These are phyloP conservation scores for Oscarella lobularis DNA, from an alignment of 37 sponge, comb jelly and placozoan genomes.

Conservation along the genomic window DNA sequence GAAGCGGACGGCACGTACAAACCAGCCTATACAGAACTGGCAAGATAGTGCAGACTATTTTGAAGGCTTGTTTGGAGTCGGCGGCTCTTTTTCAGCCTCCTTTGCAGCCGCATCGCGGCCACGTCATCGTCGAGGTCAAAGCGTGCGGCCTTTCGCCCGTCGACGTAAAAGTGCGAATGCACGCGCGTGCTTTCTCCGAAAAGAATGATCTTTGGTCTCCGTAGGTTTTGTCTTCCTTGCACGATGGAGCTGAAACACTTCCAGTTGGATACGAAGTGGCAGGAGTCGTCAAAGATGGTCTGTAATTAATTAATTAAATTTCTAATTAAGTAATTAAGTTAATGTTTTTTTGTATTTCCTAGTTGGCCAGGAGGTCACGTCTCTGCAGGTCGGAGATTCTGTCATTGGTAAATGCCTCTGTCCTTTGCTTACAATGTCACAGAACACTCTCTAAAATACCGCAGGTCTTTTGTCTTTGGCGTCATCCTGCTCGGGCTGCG, in stretches of 20 bases:
- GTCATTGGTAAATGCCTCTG: constrained; percentile 1
- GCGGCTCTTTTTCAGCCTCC: neutral
- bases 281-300: constrained; percentile 58
- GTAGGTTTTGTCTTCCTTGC: no score
- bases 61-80: neutral
- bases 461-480: constrained; percentile 29
- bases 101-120: neutral
- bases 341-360: neutral
- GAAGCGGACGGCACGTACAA: no score
- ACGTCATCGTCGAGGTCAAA: neutral
- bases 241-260: no score
- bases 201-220: no score
- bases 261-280: constrained; percentile 65
- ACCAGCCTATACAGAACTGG: no score
- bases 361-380: no score
- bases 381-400: no score
- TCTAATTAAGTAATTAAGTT: neutral
- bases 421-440: no score
- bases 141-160: neutral
- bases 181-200: no score
- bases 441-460: neutral
- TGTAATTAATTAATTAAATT: neutral
- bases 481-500: constrained; percentile 46
- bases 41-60: no score
- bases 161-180: neutral